Conservation (phyloP, 2,888 invertebrate genomes). For the Lithophane leautieri region DNA sequence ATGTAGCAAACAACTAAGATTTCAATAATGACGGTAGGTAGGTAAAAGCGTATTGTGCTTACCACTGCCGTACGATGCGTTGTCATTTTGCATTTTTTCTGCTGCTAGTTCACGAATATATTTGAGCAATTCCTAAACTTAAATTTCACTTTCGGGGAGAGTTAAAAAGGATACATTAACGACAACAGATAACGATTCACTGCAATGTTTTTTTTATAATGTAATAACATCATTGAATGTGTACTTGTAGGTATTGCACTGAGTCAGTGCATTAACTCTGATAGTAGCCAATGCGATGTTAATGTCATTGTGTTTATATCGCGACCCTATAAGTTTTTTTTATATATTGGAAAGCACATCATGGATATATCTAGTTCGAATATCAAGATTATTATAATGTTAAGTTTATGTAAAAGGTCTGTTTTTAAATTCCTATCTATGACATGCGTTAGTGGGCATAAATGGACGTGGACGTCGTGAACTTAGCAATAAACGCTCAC, state of each 20-base stretch:
- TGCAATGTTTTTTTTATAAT: constrained; percentile 66
- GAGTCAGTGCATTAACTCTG: constrained; percentile 61
- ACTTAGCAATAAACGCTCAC: constrained; percentile 8
- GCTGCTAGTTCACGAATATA: not conserved
- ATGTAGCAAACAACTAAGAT: constrained; percentile 71
- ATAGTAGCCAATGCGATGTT: constrained; percentile 62
- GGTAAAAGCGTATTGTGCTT: constrained; percentile 74
- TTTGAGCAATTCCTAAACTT: constrained; percentile 15
- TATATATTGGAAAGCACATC: not conserved
- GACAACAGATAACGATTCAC: constrained; percentile 71
- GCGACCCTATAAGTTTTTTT: constrained; percentile 2
- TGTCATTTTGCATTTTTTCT: constrained; percentile 82
- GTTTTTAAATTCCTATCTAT: not conserved
- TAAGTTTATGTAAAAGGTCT: not conserved
- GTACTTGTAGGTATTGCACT: constrained; percentile 45
- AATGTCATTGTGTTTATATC: constrained; percentile 55
- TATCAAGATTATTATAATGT: not conserved
- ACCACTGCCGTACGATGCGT: constrained; percentile 87
- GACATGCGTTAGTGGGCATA: constrained; percentile 8
- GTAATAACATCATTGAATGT: constrained; percentile 56
- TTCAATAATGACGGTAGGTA: constrained; percentile 75
- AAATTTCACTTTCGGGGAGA: constrained; percentile 55
- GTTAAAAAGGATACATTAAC: constrained; percentile 65
- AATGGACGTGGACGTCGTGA: constrained; percentile 15
- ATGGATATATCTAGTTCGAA: not conserved